A percentile compares a stretch with the other conserved stretches of the same genome.
Evolutionary conservation across 2,888 invertebrate genomes (phyloP).

Genomic region (Dascillus cervinus): DNA sequence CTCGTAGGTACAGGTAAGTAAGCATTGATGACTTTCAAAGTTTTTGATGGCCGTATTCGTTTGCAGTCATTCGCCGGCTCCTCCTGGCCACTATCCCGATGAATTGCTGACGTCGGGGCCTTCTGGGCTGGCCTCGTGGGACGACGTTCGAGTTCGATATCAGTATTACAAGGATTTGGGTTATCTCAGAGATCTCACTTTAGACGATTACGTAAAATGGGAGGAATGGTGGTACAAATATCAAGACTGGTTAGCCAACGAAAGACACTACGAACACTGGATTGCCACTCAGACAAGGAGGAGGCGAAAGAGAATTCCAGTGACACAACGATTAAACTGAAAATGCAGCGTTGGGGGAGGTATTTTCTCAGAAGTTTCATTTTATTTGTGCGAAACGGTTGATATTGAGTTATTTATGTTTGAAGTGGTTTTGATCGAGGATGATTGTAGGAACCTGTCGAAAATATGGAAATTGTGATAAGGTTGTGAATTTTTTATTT

Average conservation of each 20-base stretch:
- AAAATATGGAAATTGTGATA: no score
- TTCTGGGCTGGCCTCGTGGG: constrained; percentile 72
- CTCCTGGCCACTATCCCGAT: constrained; percentile 72
- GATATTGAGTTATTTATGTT: no score
- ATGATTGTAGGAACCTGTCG: no score
- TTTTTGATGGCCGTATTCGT: constrained; percentile 6
- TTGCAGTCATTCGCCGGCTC: constrained; percentile 54
- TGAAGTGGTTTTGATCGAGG: no score
- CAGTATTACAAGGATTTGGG: constrained; percentile 86
- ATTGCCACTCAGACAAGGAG: constrained; percentile 42
- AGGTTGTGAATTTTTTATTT: no score
- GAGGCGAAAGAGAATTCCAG: constrained; percentile 34
- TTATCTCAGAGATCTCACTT: constrained; percentile 67
- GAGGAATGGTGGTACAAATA: constrained; percentile 94
- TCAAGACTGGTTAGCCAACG: constrained; percentile 84
- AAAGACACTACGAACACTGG: constrained; percentile 69
- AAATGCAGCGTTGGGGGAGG: neutral
- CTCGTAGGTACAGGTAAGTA: constrained; percentile 45
- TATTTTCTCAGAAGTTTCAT: no score
- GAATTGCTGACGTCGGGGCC: constrained; percentile 67
- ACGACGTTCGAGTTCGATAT: constrained; percentile 79
- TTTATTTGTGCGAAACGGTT: no score
- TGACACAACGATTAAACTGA: constrained; percentile 39
- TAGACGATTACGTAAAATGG: constrained; percentile 85
- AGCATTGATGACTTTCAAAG: neutral